Evolutionary conservation across 2,888 invertebrate species (phyloP).

Genomic region (Arge pagana): DNA sequence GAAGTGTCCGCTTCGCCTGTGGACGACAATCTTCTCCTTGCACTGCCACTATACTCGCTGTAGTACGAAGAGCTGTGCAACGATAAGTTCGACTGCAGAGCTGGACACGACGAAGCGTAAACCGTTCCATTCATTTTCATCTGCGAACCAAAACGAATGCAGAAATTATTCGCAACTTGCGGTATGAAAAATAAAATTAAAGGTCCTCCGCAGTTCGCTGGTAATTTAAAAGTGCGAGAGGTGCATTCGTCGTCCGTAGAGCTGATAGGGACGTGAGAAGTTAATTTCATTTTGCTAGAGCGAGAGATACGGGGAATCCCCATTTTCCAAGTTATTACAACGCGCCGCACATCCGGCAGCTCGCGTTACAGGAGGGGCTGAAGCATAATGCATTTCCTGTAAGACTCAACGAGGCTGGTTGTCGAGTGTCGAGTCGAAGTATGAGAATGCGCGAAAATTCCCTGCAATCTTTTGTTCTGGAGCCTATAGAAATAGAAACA

Average conservation of each 20-base stretch:
- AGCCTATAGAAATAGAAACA: too few species aligned
- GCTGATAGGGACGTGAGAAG: too few species aligned
- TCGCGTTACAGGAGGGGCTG: constrained; percentile 4
- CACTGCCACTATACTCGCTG: constrained; percentile 45
- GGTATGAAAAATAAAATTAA: too few species aligned
- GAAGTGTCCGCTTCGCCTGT: constrained; percentile 64
- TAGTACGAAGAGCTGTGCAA: constrained; percentile 51
- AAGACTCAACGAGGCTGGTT: too few species aligned
- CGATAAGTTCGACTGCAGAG: constrained; percentile 47
- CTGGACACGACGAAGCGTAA: constrained; percentile 48
- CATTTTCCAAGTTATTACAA: too few species aligned
- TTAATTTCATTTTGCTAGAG: too few species aligned
- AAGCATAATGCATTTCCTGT: constrained; percentile 15
- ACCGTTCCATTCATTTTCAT: constrained; percentile 46
- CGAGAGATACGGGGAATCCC: neutral
- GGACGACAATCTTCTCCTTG: constrained; percentile 64
- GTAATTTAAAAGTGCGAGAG: neutral
- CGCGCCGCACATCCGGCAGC: constrained; percentile 14
- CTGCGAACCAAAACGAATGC: constrained; percentile 13
- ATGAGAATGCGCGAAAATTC: too few species aligned
- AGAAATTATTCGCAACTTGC: too few species aligned
- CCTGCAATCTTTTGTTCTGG: too few species aligned
- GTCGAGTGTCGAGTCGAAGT: too few species aligned
- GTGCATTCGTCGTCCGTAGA: constrained; percentile 1
- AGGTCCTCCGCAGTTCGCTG: neutral